A percentile compares a stretch with the other conserved stretches of the same genome.
These are phyloP conservation scores for Emydura subglobosa DNA, from an alignment of 2,113 vertebrate species.

Conservation along the genomic window DNA sequence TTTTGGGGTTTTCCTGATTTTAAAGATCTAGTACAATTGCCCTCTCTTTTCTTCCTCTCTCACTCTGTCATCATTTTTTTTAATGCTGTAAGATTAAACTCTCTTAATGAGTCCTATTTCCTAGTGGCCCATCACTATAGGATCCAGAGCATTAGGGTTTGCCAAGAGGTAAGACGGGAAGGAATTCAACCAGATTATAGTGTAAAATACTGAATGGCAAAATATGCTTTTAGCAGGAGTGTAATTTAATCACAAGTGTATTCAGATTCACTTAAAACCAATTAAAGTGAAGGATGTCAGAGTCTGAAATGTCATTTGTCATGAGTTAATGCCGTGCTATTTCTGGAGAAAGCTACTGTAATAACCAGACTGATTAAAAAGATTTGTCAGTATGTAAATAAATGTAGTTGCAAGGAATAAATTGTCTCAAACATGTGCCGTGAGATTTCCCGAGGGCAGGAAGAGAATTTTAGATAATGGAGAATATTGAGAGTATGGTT, in stretches of 20 bases:
- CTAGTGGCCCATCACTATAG: not conserved
- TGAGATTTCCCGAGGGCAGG: conserved; percentile 3
- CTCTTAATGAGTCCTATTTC: not conserved
- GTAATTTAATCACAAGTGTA: conserved; percentile 56
- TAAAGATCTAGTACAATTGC: not conserved
- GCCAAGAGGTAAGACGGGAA: conserved; percentile 26
- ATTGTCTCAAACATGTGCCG: not conserved
- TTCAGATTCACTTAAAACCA: conserved; percentile 66
- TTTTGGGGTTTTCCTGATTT: not conserved
- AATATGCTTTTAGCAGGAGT: conserved; percentile 11
- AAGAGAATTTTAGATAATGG: not conserved
- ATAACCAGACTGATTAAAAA: conserved; percentile 62
- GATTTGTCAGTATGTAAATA: conserved; percentile 60
- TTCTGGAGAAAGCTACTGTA: conserved; percentile 55
- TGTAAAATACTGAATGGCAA: conserved; percentile 30
- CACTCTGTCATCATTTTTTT: not conserved
- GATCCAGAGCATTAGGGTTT: not conserved
- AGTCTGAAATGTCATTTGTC: conserved; percentile 59
- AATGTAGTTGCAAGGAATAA: conserved; percentile 37
- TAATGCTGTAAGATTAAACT: not conserved
- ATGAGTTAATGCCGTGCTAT: conserved; percentile 38
- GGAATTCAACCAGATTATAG: not conserved
- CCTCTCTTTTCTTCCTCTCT: conserved; percentile 8
- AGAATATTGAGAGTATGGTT: rapidly evolving
- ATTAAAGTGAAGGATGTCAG: conserved; percentile 61